Evolutionary conservation across 2,888 invertebrate genomes (phyloP).

Genomic region (Drosophila affinis): DNA sequence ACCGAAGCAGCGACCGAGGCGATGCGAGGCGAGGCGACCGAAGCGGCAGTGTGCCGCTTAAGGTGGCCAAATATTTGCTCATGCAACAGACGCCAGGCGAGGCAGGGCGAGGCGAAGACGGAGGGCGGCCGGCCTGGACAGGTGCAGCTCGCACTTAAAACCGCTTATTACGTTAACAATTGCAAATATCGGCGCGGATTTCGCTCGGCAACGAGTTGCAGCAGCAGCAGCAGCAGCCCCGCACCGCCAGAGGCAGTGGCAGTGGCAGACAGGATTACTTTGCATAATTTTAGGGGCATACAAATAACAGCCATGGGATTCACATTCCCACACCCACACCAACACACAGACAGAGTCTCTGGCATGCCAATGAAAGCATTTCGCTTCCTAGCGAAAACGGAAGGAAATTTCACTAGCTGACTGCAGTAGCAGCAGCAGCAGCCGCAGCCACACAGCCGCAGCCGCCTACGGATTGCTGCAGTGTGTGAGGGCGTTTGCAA

Average conservation of each 20-base stretch:
- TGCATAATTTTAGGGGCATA: constrained; percentile 77
- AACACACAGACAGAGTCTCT: constrained; percentile 20
- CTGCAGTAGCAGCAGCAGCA: constrained; percentile 51
- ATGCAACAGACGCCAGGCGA: constrained; percentile 58
- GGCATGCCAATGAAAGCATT: constrained; percentile 52
- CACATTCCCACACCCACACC: constrained; percentile 21
- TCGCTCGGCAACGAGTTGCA: constrained; percentile 45
- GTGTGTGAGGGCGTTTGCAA: constrained; percentile 48
- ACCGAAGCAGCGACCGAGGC: constrained; percentile 33
- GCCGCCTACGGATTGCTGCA: constrained; percentile 41
- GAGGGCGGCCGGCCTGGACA: constrained; percentile 19
- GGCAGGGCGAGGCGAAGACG: constrained; percentile 7
- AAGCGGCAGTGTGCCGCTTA: constrained; percentile 53
- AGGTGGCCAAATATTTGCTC: constrained; percentile 77
- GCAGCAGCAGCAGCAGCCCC: constrained; percentile 15
- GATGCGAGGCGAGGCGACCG: constrained; percentile 6
- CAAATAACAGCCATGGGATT: constrained; percentile 70
- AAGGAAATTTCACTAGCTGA: constrained; percentile 79
- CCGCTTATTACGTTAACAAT: constrained; percentile 79
- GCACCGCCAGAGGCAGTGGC: constrained; percentile 19
- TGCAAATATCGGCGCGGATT: constrained; percentile 75
- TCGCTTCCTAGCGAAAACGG: constrained; percentile 60
- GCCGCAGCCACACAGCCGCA: constrained; percentile 29
- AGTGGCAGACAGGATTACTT: constrained; percentile 70
- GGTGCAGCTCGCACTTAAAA: constrained; percentile 71